Base-by-base conservation (phyloP, 2,888 invertebrate species). In the Parnassius mnemosyne region DNA sequence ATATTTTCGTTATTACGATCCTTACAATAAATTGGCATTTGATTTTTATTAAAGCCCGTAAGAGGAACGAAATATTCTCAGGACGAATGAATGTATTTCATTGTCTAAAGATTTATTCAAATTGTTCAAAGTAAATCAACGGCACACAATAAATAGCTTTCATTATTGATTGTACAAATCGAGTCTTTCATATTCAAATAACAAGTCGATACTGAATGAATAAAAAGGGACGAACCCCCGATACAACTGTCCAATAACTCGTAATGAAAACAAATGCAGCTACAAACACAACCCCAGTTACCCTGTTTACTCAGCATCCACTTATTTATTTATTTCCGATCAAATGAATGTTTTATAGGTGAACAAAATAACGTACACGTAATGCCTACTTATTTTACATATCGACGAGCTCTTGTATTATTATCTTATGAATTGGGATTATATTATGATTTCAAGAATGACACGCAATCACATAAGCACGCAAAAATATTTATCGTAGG, bases 221-320 rank as follows among this genome's bases (percentile, higher is more conserved):
- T 69, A 72, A 72, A 72, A 75, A 74, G 72, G 76, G 75, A 70
- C 71, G 71, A 54, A 67, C 65, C 73, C 75, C 70, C 69, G 66
- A 55, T 70, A 71, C 70, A 68, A 71, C 73, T 76, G 81, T 79
- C 81, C 80, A 80, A 85, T 86, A 85, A 81, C 77, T 80, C 79
- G 80, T 81, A 83, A 85, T 85, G 80, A 83, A 83, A 85, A 86
- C 81, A 84, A 84, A 85, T 84, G 82, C 81, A 78, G 77, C 80
- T 78, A 76, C 77, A 77, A 80, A 74, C 75, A 72, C 77, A 81
- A 81, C 81, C 80, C 79, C 79, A 80, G 76, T 79, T 81, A 80
- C 80, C 79, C 79, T 80, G 76, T 79, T 81, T 79, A 79, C 72
- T 77, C 74, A 74, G 80, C 78, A 78, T 72, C 70, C 71, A 67